Evolutionary conservation across 2,888 invertebrate genomes (phyloP), one percentile per base, ranked within the genome.

Genomic region (Tanytarsus gracilentus): DNA sequence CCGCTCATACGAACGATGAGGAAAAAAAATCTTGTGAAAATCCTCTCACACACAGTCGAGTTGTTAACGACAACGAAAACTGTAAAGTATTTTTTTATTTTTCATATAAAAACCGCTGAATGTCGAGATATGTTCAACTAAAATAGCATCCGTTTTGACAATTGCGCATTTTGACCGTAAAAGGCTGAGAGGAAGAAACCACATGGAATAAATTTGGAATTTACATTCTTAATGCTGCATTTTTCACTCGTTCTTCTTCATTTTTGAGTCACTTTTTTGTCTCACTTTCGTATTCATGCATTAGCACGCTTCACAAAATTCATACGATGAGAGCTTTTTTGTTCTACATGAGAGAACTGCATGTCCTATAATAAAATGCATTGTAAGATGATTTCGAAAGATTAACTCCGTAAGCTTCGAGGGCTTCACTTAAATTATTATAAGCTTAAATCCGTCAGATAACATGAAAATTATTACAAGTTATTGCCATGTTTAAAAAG

Each of bases 121-220:
- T 33, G 33, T 11, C 33, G 9, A 11, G 9, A 11, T 33, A 29
- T 11, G 44, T 21, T 18, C 33, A 33, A 16, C 21, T 21, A 49
- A 49, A 49, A 49, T 14, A 49, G 49, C 26, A 49, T 49, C 44
- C 44, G 44, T 44, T 49, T 9, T 49, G 49, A 49, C 49, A 49
- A 49, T 49, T 49, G 49, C 27, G 49, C 49, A 49, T 49, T 49
- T 25, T 49, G n/a, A 49, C 49, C 49, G 16, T 11, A 33, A 33
- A 3, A n/a, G 33, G n/a, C n/a, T 11, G 6, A 33, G 3, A 5
- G 6, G 6, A 18, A 49, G 16, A 8, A 49, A 49, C 49, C 49
- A 16, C 49, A 49, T 49, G 25, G 49, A 44, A 44, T 44, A 23
- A 44, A 44, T 44, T 49, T 18, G 25, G 27, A 27, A 49, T 26